These are phyloP conservation scores for Drosophila persimilis DNA, from an alignment of 1,140 invertebrate genomes.

Conservation along the genomic window DNA sequence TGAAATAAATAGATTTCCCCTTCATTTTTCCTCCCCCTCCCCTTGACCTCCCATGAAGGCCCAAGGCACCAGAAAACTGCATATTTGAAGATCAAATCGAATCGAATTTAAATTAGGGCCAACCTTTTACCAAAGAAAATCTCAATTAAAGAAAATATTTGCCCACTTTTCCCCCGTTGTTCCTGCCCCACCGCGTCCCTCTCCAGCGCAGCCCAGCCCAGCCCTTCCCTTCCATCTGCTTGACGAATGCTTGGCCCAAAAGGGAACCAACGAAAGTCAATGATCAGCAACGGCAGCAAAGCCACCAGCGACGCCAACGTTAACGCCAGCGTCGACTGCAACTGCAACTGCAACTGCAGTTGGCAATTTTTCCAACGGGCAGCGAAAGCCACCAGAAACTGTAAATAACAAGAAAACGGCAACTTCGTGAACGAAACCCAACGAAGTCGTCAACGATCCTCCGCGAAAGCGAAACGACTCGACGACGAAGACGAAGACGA, in stretches of 20 bases:
- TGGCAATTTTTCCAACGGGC: constrained; percentile 75
- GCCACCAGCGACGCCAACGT: constrained; percentile 24
- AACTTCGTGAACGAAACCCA: constrained; percentile 30
- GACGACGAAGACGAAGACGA: constrained; percentile 11
- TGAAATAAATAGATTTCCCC: too few relatives aligned
- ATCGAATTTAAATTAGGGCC: background rate
- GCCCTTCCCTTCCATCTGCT: constrained; percentile 43
- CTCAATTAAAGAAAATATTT: background rate
- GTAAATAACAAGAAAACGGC: constrained; percentile 78
- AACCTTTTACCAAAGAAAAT: too few relatives aligned
- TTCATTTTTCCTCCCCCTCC: too few relatives aligned
- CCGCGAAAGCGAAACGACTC: constrained; percentile 54
- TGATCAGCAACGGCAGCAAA: constrained; percentile 56
- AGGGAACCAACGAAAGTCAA: constrained; percentile 76
- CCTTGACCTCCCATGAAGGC: too few relatives aligned
- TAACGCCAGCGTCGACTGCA: constrained; percentile 24
- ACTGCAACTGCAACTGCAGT: constrained; percentile 38
- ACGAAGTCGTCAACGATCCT: constrained; percentile 66
- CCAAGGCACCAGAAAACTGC: too few relatives aligned
- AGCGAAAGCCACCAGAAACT: constrained; percentile 79
- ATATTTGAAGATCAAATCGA: constrained; percentile 26
- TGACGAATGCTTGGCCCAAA: constrained; percentile 72
- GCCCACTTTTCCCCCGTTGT: constrained; percentile 34
- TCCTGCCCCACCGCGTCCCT: constrained; percentile 11
- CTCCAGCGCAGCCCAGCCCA: constrained; percentile 18